phyloP scores from a whole-genome alignment of 1,140 invertebrate genomes.

The Drosophila kanapiae region DNA sequence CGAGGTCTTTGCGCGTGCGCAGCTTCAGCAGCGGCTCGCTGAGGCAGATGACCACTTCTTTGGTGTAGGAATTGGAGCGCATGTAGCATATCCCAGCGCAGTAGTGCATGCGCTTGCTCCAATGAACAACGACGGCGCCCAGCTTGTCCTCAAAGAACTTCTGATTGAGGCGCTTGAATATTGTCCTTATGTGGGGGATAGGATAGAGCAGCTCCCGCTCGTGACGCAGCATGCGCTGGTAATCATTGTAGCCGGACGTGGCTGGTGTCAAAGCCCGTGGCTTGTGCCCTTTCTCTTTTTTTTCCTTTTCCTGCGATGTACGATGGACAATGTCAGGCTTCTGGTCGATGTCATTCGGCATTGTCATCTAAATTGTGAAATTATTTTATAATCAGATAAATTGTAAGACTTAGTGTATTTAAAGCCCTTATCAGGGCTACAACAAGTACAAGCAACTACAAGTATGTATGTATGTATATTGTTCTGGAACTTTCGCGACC shows the following conservation, averaged over 20 bases:
- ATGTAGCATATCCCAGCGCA: conserved; percentile 90
- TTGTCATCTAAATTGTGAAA: too few relatives aligned
- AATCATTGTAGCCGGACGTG: conserved; percentile 27
- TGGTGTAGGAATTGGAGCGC: conserved; percentile 90
- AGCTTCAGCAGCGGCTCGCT: conserved; percentile 96
- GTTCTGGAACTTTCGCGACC: too few relatives aligned
- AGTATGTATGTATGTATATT: too few relatives aligned
- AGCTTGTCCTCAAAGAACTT: conserved; percentile 94
- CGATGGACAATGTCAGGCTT: not conserved
- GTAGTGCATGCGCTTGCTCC: conserved; percentile 98
- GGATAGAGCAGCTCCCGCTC: conserved; percentile 94
- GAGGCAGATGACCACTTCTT: conserved; percentile 93
- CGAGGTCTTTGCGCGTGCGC: conserved; percentile 95
- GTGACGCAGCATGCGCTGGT: conserved; percentile 79
- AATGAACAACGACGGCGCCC: conserved; percentile 92
- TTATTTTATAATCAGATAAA: too few relatives aligned
- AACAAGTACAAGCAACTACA: too few relatives aligned
- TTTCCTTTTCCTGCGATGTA: not conserved
- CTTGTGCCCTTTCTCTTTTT: too few relatives aligned
- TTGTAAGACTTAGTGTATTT: too few relatives aligned
- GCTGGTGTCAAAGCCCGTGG: not conserved
- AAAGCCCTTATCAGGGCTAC: too few relatives aligned
- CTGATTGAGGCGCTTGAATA: conserved; percentile 95
- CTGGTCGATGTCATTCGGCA: not conserved
- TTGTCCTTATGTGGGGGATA: conserved; percentile 94